Evolutionary conservation across 2,797 vertebrate genomes (phyloP).

Genomic region (Threskiornis aethiopicus): DNA sequence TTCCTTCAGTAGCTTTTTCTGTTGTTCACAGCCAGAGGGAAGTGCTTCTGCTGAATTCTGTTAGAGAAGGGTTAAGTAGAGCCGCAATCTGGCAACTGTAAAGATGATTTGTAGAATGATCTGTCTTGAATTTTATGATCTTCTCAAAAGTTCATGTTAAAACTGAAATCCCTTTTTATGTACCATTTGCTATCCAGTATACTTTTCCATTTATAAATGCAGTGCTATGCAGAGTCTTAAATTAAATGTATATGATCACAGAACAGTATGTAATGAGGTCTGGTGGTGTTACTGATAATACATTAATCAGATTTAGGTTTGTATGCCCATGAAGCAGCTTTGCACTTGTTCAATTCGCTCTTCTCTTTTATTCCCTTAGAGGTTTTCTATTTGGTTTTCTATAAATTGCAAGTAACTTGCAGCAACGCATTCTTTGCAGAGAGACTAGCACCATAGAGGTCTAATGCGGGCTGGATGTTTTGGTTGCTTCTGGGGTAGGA

Average conservation of each 20-base stretch:
- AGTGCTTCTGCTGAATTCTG: background rate
- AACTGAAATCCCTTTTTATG: background rate
- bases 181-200: background rate
- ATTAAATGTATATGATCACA: background rate
- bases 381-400: background rate
- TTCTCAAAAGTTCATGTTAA: background rate
- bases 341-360: background rate
- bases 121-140: background rate
- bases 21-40: background rate
- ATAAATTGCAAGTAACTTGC: background rate
- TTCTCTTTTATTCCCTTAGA: background rate
- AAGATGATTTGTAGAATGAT: slow-evolving; percentile 22
- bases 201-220: background rate
- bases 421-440: background rate
- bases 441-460: background rate
- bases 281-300: background rate
- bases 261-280: background rate
- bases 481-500: background rate
- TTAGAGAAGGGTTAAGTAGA: slow-evolving; percentile 6
- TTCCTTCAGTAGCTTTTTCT: background rate
- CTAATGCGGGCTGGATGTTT: background rate
- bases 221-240: background rate
- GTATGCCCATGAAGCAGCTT: background rate
- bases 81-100: background rate
- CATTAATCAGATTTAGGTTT: background rate